Conservation (phyloP, 2,113 vertebrate genomes). For the Charina bottae region DNA sequence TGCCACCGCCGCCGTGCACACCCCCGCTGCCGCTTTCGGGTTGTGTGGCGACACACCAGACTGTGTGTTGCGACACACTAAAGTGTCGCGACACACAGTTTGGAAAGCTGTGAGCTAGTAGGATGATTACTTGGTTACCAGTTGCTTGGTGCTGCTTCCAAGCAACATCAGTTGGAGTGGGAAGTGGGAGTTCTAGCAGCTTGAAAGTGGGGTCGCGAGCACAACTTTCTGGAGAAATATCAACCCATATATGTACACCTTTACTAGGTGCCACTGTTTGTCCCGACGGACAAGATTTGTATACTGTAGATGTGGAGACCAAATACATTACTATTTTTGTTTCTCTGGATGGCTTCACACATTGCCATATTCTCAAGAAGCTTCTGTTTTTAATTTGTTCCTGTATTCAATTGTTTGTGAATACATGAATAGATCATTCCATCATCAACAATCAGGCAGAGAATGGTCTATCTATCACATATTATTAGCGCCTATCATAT, state of each 20-base stretch:
- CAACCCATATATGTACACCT: not conserved
- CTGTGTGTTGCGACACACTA: too few relatives aligned
- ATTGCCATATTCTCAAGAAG: not conserved
- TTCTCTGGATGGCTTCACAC: not conserved
- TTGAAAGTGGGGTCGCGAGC: not conserved
- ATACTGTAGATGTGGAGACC: not conserved
- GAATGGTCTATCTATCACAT: not conserved
- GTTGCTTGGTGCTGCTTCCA: not conserved
- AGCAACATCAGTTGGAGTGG: not conserved
- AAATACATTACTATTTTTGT: not conserved
- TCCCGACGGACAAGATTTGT: not conserved
- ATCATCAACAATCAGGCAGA: not conserved
- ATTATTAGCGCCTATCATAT: not conserved
- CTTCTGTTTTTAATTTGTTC: not conserved
- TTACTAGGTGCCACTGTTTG: not conserved
- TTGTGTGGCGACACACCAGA: too few relatives aligned
- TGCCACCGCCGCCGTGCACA: too few relatives aligned
- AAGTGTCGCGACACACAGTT: too few relatives aligned
- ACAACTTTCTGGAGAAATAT: not conserved
- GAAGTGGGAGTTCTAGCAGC: not conserved
- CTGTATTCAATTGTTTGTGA: not conserved
- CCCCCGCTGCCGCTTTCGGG: too few relatives aligned
- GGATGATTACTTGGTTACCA: too few relatives aligned
- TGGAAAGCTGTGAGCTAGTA: too few relatives aligned
- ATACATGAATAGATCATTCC: not conserved